Evolutionary conservation across 1,140 invertebrate species (phyloP).

Genomic region (Octopus sinensis): DNA sequence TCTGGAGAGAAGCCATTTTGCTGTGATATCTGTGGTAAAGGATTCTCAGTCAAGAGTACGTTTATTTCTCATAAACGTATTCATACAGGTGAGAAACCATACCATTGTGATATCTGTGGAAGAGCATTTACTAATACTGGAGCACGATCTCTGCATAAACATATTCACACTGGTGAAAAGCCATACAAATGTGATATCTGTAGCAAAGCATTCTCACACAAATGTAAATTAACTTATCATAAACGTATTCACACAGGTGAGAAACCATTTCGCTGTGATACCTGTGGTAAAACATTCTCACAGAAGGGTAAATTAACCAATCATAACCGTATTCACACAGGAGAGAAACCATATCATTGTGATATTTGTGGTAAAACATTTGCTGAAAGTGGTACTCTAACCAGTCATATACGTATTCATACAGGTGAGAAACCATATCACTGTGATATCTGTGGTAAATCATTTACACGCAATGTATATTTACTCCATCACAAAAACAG

Average conservation of each 20-base stretch:
- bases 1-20: constrained; percentile 69
- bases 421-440: neutral
- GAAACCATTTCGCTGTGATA: neutral
- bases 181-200: neutral
- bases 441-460: neutral
- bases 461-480: neutral
- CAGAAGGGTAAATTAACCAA: neutral
- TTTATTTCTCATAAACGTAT: constrained; percentile 24
- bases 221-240: neutral
- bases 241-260: neutral
- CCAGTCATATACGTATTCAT: neutral
- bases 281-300: neutral
- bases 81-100: constrained; percentile 23
- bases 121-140: neutral
- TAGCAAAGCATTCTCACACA: neutral
- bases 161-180: neutral
- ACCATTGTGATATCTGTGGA: constrained; percentile 28
- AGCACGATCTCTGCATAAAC: neutral
- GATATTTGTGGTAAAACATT: neutral
- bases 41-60: constrained; percentile 11
- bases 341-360: neutral
- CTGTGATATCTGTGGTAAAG: constrained; percentile 57
- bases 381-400: neutral
- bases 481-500: neutral
- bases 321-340: neutral